Base-by-base conservation (phyloP, 2,113 vertebrate species). In the Nycticryphes semicollaris region DNA sequence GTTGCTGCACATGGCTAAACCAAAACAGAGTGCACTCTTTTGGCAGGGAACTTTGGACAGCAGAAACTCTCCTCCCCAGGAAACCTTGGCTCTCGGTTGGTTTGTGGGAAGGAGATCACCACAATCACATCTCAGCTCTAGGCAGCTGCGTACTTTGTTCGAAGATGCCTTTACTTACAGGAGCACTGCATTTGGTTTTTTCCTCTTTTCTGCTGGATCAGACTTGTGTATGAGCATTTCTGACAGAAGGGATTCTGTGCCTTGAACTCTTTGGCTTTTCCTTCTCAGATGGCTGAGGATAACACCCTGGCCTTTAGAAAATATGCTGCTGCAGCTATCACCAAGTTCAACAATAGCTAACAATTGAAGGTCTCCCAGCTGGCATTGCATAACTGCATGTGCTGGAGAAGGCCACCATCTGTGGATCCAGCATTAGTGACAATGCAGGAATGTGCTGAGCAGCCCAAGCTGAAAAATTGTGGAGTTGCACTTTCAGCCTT, bases 361-460 rank as follows among this genome's bases (percentile, higher is more conserved):
- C 72, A 78, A 94, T 47, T 54, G 79, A 88, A 87, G 62, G 35
- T 89, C 80, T 94, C 56, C 33, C 60, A 89, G 87, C 89, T 93
- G 94, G 39, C 77, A 85, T 94, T 95, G 97, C 59, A 39, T 66
- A 89, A 45, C 54, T 79, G 64, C 21, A 21, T 70, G 39, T 93
- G 66, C 77, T 86, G 90, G 89, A 80, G 87, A 91, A 81, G 64
- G 85, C 87, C 86, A 96, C 66, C 91, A 87, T 96, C 78, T 97
- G 85, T 76, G 89, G 60, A 83, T 82, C 35, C 47, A 91, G 57
- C 70, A 88, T 23, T 2, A 63, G 27, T 83, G 82, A 90, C 79
- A 80, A n/a, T 73, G 64, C 63, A 77, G 39, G 69, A 75, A 59
- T 74, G 41, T 48, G n/a, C 66, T 73, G 50, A 91, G n/a, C 48